Conservation (phyloP, 2,888 invertebrate genomes). For the Conus canariensis region DNA sequence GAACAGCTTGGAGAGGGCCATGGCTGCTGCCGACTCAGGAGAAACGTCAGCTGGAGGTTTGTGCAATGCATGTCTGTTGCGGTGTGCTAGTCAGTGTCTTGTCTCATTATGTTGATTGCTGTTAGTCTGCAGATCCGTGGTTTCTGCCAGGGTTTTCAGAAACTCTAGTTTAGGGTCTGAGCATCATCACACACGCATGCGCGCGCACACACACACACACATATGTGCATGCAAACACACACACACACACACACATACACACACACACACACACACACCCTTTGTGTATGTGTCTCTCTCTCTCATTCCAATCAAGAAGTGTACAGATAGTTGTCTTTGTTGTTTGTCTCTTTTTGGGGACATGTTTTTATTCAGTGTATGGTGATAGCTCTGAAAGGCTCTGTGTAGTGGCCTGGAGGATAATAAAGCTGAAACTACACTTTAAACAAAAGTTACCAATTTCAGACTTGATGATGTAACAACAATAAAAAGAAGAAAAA, state of each 20-base stretch:
- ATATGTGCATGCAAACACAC: not conserved
- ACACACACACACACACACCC: not conserved
- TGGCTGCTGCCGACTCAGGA: constrained; percentile 76
- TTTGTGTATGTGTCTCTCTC: too few species aligned
- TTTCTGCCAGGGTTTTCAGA: too few species aligned
- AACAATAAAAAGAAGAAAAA: too few species aligned
- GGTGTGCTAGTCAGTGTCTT: not conserved
- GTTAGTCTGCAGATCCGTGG: too few species aligned
- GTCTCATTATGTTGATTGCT: not conserved
- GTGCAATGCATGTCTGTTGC: constrained; percentile 21
- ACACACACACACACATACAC: not conserved
- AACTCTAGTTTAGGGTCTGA: too few species aligned
- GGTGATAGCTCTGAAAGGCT: too few species aligned
- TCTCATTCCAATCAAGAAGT: too few species aligned
- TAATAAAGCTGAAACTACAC: too few species aligned
- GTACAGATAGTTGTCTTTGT: not conserved
- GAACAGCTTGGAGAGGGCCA: constrained; percentile 72
- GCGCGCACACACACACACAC: not conserved
- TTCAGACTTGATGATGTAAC: too few species aligned
- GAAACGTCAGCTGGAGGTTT: constrained; percentile 76
- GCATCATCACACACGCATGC: not conserved
- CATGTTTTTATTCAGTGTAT: too few species aligned
- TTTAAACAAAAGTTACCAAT: too few species aligned
- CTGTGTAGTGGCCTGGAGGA: too few species aligned
- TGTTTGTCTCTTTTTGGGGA: not conserved